Evolutionary conservation across 2,797 vertebrate species (phyloP).

Genomic region (Natrix natrix): DNA sequence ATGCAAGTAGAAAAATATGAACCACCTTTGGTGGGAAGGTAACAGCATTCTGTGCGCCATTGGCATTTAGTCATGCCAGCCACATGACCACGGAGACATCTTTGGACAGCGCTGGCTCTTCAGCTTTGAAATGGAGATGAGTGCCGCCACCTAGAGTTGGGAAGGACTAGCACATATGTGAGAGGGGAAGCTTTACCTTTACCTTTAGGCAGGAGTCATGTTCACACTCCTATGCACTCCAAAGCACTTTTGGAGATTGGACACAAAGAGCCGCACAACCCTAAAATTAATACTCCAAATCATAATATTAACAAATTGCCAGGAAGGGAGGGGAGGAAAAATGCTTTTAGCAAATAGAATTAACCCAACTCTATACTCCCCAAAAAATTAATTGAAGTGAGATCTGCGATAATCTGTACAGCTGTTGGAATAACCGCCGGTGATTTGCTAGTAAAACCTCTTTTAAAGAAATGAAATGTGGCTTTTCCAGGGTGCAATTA

Average conservation of each 20-base stretch:
- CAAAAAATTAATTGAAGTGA: not conserved
- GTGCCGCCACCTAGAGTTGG: too few relatives aligned
- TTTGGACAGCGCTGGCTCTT: too few relatives aligned
- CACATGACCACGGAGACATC: too few relatives aligned
- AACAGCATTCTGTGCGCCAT: too few relatives aligned
- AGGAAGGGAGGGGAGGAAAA: not conserved
- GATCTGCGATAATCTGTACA: not conserved
- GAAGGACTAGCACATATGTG: too few relatives aligned
- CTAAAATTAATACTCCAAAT: not conserved
- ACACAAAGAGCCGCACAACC: not conserved
- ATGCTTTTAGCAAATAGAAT: not conserved
- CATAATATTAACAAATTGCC: not conserved
- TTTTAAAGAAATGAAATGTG: not conserved
- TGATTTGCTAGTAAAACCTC: not conserved
- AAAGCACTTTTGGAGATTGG: not conserved
- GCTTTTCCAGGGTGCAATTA: conserved; percentile 27
- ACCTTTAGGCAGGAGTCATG: not conserved
- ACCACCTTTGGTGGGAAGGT: too few relatives aligned
- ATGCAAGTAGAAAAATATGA: too few relatives aligned
- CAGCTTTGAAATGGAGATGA: too few relatives aligned
- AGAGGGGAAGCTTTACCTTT: too few relatives aligned
- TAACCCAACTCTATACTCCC: not conserved
- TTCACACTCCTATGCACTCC: not conserved
- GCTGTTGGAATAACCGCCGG: not conserved
- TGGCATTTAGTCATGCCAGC: too few relatives aligned